Base-by-base conservation (phyloP, 2,888 invertebrate genomes). In the Hydrotaea cyrtoneurina region DNA sequence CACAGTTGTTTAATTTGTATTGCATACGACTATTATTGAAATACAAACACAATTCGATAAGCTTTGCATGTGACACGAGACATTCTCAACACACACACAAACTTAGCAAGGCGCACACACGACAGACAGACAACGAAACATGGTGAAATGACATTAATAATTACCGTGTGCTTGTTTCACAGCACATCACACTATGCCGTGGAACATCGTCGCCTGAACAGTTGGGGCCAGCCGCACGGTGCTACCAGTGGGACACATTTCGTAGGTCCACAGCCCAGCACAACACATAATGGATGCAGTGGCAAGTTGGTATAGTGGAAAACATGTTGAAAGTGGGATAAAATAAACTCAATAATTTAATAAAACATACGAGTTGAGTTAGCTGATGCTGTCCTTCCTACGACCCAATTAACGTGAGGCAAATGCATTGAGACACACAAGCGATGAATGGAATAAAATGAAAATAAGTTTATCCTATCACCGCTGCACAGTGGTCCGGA, bases 141-240 rank as follows among this genome's bases (percentile, higher is more conserved):
- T 50, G 50, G 71, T 50, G 50, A 71, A 71, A 71, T 71, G 71
- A 71, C 71, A 71, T 71, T 71, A 71, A 71, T 71, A 71, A 71
- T 71, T 71, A 50, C 50, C 23, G 50, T 50, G 71, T 50, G 50
- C 71, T 71, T 71, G 71, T 71, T 71, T 71, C 50, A 46, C 71
- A 71, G 71, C 66, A 66, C 66, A 43, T 43, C 66, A 55, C 55
- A 55, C 21, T 53, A 53, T 53, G 62, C 23, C 0, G 39, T 36
- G 64, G 36, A 10, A 53, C 53, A 15, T 7, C 21, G 55, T 8
- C 2, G n/a, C n/a, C n/a, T n/a, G 55, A 19, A 55, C 11, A 55
- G 55, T 39, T 1, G 50, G 23, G 17, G 55, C 53, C 7, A 2
- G 7, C 7, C 21, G 21, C 19, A 19, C 53, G 8, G 39, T 53